A percentile compares a stretch with the other conserved stretches of the same genome.
Conservation (phyloP, 2,888 invertebrate genomes). For the Brachycybe producta region DNA sequence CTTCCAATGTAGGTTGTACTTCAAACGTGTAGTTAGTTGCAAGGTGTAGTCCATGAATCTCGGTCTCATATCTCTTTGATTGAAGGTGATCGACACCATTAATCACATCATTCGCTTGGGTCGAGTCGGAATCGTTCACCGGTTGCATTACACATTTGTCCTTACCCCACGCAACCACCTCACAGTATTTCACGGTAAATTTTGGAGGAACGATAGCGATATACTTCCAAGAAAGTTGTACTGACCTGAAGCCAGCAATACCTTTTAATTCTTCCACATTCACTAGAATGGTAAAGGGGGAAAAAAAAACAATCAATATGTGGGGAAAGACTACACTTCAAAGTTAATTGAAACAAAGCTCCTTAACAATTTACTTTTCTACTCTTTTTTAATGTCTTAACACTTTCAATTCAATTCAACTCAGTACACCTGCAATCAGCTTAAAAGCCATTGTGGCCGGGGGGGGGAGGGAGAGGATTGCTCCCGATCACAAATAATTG, state of each 20-base stretch:
- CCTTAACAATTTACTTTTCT: too few species aligned
- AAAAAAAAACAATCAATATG: not conserved
- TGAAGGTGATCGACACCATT: not conserved
- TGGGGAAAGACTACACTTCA: too few species aligned
- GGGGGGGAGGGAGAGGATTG: too few species aligned
- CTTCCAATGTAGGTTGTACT: conserved; percentile 44
- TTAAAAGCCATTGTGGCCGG: too few species aligned
- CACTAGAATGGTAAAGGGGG: too few species aligned
- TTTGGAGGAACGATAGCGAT: conserved; percentile 1
- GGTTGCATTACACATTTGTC: conserved; percentile 3
- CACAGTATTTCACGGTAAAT: conserved; percentile 15
- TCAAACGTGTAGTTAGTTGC: conserved; percentile 69
- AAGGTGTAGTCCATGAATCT: conserved; percentile 53
- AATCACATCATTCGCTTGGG: conserved; percentile 8
- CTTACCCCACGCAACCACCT: conserved; percentile 9
- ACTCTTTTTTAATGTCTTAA: too few species aligned
- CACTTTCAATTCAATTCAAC: too few species aligned
- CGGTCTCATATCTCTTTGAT: conserved; percentile 22
- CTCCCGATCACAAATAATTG: too few species aligned
- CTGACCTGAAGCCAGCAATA: conserved; percentile 11
- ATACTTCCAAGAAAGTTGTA: conserved; percentile 13
- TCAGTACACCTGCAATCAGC: too few species aligned
- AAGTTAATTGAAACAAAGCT: too few species aligned
- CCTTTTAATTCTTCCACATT: conserved; percentile 13
- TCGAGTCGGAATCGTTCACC: conserved; percentile 6